Conservation (phyloP, 2,888 invertebrate species). For the Leptothorax acervorum region DNA sequence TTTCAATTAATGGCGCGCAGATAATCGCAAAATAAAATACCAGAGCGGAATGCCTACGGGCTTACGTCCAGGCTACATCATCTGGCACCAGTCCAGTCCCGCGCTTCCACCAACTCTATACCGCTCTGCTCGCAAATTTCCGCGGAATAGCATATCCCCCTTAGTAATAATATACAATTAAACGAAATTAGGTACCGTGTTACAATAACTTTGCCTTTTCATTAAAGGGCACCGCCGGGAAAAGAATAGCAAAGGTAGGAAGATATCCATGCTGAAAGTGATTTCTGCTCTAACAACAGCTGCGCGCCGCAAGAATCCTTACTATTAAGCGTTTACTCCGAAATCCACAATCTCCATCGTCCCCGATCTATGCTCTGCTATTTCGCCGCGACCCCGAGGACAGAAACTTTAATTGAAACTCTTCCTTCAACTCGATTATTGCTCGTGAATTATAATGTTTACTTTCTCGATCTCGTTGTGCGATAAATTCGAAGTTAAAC, state of each 20-base stretch:
- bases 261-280: conserved; percentile 45
- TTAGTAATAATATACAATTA: conserved; percentile 78
- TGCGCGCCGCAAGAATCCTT: conserved; percentile 4
- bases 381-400: conserved; percentile 15
- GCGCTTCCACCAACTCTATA: conserved; percentile 5
- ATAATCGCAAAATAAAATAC: conserved; percentile 37
- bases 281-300: conserved; percentile 47
- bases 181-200: conserved; percentile 77
- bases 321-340: conserved; percentile 31
- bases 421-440: conserved; percentile 20
- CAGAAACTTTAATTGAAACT: conserved; percentile 17
- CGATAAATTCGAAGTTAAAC: conserved; percentile 25
- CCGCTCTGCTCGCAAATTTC: conserved; percentile 64
- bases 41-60: conserved; percentile 40
- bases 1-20: conserved; percentile 63
- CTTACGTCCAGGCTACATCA: conserved; percentile 31
- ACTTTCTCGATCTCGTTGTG: conserved; percentile 9
- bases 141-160: conserved; percentile 59
- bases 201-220: conserved; percentile 78
- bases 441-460: conserved; percentile 8
- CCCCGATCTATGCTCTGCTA: not conserved
- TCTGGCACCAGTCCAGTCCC: not conserved
- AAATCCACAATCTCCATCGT: conserved; percentile 26
- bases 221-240: conserved; percentile 68
- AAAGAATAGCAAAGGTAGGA: conserved; percentile 46